A percentile compares a stretch with the other conserved stretches of the same genome.
Evolutionary conservation across 2,888 invertebrate species (phyloP).

Genomic region (Periphyllus acericola): DNA sequence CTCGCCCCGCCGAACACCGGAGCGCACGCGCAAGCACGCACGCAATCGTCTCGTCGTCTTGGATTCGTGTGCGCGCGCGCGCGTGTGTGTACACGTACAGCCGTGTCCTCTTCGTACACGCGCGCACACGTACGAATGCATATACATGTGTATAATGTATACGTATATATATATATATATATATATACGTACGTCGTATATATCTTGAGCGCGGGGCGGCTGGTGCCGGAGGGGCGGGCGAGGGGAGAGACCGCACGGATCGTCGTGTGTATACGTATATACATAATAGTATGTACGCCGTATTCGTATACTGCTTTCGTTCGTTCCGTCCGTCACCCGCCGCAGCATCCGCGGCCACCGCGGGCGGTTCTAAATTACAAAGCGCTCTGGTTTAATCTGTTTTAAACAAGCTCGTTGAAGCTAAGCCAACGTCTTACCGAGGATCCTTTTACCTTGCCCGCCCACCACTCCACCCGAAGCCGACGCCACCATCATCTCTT

Average conservation of each 20-base stretch:
- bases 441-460: conserved; percentile 56
- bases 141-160: not conserved
- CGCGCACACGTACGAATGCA: not conserved
- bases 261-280: not conserved
- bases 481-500: not conserved
- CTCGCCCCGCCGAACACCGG: not conserved
- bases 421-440: conserved; percentile 60
- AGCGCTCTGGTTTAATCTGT: conserved; percentile 60
- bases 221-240: not conserved
- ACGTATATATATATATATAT: not conserved
- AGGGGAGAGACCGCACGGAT: not conserved
- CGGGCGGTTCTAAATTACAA: conserved; percentile 58
- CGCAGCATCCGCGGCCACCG: not conserved
- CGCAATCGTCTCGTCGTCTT: conserved; percentile 32
- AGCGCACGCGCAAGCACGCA: not conserved
- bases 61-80: not conserved
- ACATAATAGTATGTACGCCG: not conserved
- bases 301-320: conserved; percentile 37
- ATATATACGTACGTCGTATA: not conserved
- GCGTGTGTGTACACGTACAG: not conserved
- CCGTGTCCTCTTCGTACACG: not conserved
- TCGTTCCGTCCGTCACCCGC: not conserved
- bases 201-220: not conserved
- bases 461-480: not conserved
- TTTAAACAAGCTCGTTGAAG: conserved; percentile 59